Base-by-base conservation (phyloP, 2,113 vertebrate genomes). In the Corythoichthys haematopterus region DNA sequence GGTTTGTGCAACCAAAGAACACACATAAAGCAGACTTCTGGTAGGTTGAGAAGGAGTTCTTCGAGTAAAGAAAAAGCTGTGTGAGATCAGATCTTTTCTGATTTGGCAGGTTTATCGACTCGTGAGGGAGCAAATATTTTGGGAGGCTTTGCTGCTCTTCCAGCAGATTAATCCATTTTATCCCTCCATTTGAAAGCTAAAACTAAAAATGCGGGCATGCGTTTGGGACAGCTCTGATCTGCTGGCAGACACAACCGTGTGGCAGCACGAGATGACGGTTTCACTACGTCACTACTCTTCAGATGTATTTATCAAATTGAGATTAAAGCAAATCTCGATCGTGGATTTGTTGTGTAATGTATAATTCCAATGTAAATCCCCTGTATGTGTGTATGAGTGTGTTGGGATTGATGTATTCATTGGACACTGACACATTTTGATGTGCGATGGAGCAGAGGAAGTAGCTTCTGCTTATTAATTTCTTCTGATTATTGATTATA, bases 271-370 rank as follows among this genome's bases (percentile, higher is more conserved):
- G 53, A 65, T 57, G 68, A 64, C 45, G 28, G 58, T 69, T 43
- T 66, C 38, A 43, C n/a, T 33, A 28, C 60, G 40, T 47, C 56
- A 68, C 61, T 48, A 14, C 60, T 65, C 61, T 58, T 68, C 65
- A 64, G 68, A 70, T 76, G 77, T 79, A 47, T 61, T 78, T 77
- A 70, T 69, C 53, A 33, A 48, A 15, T 69, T n/a, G 1, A 83
- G 80, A 87, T 84, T 85, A 85, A 69, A 79, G 71, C 70, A 77
- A 76, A 85, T 73, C 83, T 65, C n/a, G 36, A 35, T 36, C 58
- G 74, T 85, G 80, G 78, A 85, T 85, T 71, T 84, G 83, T 89
- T 88, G 84, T 85, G 75, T 86, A 88, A 88, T 65, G 8, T 65
- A 48, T 81, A 77, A 85, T 73, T 83, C 78, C 78, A 20, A 52